These are phyloP conservation scores for Falcunculus frontatus DNA, from an alignment of 2,113 vertebrate species.

Conservation along the genomic window DNA sequence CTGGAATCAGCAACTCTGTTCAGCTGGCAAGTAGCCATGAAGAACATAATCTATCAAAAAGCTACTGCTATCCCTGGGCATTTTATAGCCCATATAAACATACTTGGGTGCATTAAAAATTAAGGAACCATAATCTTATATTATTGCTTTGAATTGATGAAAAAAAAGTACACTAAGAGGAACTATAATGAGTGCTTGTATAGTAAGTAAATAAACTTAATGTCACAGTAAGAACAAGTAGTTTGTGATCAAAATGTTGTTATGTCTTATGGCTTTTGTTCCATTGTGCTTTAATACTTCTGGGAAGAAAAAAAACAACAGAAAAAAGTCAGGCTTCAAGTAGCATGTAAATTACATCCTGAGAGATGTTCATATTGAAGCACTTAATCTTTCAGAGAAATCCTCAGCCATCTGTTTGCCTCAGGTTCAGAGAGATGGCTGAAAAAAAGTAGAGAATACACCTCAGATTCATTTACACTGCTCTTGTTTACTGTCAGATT, in stretches of 20 bases:
- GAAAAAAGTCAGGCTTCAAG: not conserved
- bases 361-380: not conserved
- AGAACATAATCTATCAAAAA: not conserved
- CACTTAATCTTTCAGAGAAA: conserved; percentile 8
- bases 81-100: not conserved
- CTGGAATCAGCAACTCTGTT: not conserved
- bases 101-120: not conserved
- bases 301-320: not conserved
- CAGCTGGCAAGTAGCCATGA: not conserved
- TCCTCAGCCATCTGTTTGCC: conserved; percentile 15
- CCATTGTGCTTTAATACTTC: not conserved
- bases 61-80: not conserved
- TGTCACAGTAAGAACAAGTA: not conserved
- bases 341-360: not conserved
- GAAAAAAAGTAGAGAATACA: not conserved
- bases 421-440: not conserved
- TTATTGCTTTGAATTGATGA: not conserved
- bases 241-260: not conserved
- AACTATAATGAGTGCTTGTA: not conserved
- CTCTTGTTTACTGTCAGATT: not conserved
- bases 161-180: not conserved
- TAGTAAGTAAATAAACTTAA: not conserved
- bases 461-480: not conserved
- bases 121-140: not conserved
- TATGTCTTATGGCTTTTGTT: not conserved